phyloP scores from a whole-genome alignment of 2,113 vertebrate species.

The Ophthalmolycus amberensis region DNA sequence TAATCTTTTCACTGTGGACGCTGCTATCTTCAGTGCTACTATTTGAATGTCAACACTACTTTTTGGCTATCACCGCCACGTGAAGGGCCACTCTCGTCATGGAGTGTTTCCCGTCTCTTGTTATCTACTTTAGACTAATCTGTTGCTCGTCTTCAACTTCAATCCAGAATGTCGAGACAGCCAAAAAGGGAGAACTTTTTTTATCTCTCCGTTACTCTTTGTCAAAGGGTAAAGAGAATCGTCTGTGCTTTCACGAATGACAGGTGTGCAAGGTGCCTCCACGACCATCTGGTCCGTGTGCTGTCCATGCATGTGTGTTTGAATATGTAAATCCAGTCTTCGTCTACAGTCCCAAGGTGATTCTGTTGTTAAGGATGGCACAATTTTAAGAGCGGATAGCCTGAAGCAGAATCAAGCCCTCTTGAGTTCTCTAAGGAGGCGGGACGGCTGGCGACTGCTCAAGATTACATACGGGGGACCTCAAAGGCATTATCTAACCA shows the following conservation, averaged over 20 bases:
- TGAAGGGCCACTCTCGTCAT: constrained; percentile 31
- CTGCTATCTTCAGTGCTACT: background rate
- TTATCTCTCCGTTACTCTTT: constrained; percentile 22
- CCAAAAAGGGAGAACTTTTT: background rate
- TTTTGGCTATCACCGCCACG: constrained; percentile 30
- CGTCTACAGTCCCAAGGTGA: constrained; percentile 45
- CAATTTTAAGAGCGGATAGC: constrained; percentile 25
- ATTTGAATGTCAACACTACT: constrained; percentile 29
- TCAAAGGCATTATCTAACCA: constrained; percentile 64
- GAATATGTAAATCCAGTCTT: constrained; percentile 43
- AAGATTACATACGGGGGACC: constrained; percentile 43
- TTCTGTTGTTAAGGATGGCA: constrained; percentile 15
- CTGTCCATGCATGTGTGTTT: background rate
- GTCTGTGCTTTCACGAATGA: constrained; percentile 3
- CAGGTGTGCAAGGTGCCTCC: constrained; percentile 7
- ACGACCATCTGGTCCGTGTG: constrained; percentile 43
- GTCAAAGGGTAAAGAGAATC: constrained; percentile 17
- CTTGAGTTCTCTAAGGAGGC: constrained; percentile 50
- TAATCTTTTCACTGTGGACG: background rate
- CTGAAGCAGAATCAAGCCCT: constrained; percentile 60
- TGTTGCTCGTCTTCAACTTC: constrained; percentile 4
- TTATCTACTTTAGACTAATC: constrained; percentile 35
- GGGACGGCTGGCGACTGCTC: constrained; percentile 63
- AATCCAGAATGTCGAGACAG: constrained; percentile 6
- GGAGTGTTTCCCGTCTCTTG: constrained; percentile 21